Conservation (phyloP, 2,888 invertebrate genomes). For the Amorpha juglandis region DNA sequence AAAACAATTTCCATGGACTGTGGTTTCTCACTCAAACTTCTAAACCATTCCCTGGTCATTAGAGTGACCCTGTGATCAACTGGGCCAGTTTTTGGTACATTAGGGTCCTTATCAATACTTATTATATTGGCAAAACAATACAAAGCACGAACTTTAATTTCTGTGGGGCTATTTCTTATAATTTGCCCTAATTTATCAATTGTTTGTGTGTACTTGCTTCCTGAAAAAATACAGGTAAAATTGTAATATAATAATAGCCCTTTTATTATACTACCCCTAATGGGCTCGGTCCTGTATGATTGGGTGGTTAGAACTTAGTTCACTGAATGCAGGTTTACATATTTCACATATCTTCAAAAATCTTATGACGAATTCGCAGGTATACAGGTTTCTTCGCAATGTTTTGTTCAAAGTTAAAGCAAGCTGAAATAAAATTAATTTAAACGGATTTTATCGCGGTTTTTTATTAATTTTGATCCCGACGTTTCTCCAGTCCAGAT, state of each 20-base stretch:
- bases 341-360: too few relatives aligned
- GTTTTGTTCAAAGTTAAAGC: too few relatives aligned
- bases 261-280: too few relatives aligned
- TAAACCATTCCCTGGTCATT: constrained; percentile 81
- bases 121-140: constrained; percentile 86
- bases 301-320: too few relatives aligned
- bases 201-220: constrained; percentile 72
- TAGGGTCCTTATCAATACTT: constrained; percentile 67
- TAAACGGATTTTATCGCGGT: too few relatives aligned
- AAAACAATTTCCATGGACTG: constrained; percentile 85
- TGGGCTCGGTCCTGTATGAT: too few relatives aligned
- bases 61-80: constrained; percentile 75
- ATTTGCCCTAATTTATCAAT: constrained; percentile 85
- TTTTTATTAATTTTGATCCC: too few relatives aligned
- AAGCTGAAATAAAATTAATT: too few relatives aligned
- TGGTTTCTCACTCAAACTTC: constrained; percentile 64
- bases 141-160: constrained; percentile 88
- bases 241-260: constrained; percentile 2
- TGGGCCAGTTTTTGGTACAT: constrained; percentile 63
- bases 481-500: too few relatives aligned
- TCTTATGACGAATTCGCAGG: too few relatives aligned
- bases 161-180: constrained; percentile 86
- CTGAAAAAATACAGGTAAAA: constrained; percentile 45
- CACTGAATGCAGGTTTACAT: too few relatives aligned
- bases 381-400: too few relatives aligned